Conservation (phyloP, 2,888 invertebrate genomes). For the Calliphora vomitoria region DNA sequence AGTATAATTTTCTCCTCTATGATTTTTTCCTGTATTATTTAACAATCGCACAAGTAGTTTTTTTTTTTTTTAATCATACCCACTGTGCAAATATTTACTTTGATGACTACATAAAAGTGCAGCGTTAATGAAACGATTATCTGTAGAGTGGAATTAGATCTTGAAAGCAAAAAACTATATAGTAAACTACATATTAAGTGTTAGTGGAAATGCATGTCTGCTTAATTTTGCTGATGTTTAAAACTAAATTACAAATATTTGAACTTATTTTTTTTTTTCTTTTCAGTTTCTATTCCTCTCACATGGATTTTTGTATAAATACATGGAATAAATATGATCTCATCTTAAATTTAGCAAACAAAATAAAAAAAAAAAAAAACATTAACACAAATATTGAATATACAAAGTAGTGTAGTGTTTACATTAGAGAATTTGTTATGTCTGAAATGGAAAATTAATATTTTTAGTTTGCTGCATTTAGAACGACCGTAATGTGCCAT, state of each 20-base stretch:
- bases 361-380: neutral
- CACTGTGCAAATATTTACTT: neutral
- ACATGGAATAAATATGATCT: slow-evolving; percentile 55
- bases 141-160: slow-evolving; percentile 30
- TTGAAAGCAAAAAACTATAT: slow-evolving; percentile 32
- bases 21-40: no score
- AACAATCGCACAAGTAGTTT: no score
- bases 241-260: slow-evolving; percentile 33
- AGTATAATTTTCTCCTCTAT: no score
- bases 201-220: slow-evolving; percentile 56
- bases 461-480: no score
- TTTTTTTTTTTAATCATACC: no score
- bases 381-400: slow-evolving; percentile 28
- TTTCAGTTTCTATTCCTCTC: neutral
- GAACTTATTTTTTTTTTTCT: neutral
- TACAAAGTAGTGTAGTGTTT: slow-evolving; percentile 54
- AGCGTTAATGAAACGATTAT: slow-evolving; percentile 58
- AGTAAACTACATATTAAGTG: slow-evolving; percentile 33
- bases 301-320: slow-evolving; percentile 4
- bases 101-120: slow-evolving; percentile 29
- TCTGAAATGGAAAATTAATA: neutral
- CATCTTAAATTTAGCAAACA: slow-evolving; percentile 30
- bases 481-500: no score
- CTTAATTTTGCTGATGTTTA: slow-evolving; percentile 55
- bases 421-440: slow-evolving; percentile 30